A percentile compares a stretch with the other conserved stretches of the same genome.
These are phyloP conservation scores for Porphyrio hochstetteri DNA, from an alignment of 2,113 vertebrate genomes.

Conservation along the genomic window DNA sequence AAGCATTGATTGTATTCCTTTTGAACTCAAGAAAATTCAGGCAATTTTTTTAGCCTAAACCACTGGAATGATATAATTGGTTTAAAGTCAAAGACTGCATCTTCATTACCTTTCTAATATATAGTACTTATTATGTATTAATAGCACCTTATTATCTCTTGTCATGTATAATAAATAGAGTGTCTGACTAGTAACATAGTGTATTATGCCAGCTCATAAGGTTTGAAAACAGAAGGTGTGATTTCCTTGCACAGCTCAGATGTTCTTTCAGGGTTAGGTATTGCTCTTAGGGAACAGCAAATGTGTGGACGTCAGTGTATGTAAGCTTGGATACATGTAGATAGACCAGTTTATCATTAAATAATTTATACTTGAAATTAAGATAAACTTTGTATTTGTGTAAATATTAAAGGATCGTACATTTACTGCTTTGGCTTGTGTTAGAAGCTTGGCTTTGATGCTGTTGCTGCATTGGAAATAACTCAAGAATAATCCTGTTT, in stretches of 20 bases:
- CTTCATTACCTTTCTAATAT: slow-evolving; percentile 19
- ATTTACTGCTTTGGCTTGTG: neutral
- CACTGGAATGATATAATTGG: neutral
- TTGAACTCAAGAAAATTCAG: neutral
- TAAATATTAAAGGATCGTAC: neutral
- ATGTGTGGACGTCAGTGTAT: neutral
- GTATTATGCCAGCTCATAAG: neutral
- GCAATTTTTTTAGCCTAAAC: neutral
- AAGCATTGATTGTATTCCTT: neutral
- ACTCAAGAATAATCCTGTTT: neutral
- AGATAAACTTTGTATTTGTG: neutral
- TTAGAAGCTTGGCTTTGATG: neutral
- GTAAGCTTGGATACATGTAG: neutral
- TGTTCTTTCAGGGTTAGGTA: neutral
- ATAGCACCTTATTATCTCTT: slow-evolving; percentile 38
- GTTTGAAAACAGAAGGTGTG: neutral
- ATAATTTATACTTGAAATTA: neutral
- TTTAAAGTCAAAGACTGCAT: slow-evolving; percentile 18
- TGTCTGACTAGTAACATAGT: neutral
- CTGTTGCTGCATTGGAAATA: neutral
- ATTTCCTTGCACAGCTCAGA: neutral
- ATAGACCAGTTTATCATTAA: neutral
- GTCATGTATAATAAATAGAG: slow-evolving; percentile 39
- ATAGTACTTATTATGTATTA: slow-evolving; percentile 36
- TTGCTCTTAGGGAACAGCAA: neutral